Evolutionary conservation across 2,113 vertebrate genomes (phyloP).

Genomic region (Pteropus alecto): DNA sequence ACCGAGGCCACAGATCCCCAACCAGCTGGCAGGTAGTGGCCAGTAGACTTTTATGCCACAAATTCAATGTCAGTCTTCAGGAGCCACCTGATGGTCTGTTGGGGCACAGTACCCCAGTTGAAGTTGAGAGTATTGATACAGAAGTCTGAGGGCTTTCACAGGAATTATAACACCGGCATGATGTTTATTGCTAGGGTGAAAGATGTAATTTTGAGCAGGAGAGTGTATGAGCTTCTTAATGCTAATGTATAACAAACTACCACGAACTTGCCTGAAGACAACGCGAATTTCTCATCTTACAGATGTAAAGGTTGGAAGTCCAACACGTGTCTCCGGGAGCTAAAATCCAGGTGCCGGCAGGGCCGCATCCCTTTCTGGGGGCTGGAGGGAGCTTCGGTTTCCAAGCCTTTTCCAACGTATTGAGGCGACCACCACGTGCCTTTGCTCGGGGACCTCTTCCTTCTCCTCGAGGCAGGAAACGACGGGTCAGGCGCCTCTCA

Average conservation of each 20-base stretch:
- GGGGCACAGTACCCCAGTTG: no score
- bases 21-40: no score
- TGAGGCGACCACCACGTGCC: background rate
- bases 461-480: background rate
- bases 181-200: background rate
- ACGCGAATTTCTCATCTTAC: background rate
- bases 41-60: no score
- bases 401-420: background rate
- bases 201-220: background rate
- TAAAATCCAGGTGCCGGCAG: background rate
- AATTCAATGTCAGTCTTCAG: no score
- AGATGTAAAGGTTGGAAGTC: background rate
- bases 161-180: background rate
- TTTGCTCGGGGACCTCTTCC: background rate
- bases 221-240: background rate
- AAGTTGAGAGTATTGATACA: no score
- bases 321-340: background rate
- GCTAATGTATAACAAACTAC: background rate
- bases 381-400: background rate
- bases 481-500: background rate
- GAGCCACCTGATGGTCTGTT: no score
- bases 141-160: background rate
- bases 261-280: background rate
- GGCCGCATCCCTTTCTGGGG: background rate
- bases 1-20: no score